These are phyloP conservation scores for Orycteropus afer DNA, from an alignment of 2,113 vertebrate genomes.

Conservation along the genomic window DNA sequence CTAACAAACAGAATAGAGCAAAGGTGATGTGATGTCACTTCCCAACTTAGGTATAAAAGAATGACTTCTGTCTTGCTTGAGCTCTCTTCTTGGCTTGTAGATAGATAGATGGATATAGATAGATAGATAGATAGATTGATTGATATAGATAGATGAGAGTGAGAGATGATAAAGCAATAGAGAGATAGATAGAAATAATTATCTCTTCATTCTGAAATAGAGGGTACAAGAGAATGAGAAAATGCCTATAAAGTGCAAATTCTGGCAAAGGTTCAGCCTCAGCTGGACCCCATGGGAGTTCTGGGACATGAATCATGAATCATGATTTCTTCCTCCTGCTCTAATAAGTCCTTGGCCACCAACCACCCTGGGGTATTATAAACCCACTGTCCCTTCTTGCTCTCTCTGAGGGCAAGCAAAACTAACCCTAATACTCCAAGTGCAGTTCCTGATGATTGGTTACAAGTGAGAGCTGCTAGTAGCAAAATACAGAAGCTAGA, in stretches of 20 bases:
- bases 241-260: background rate
- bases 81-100: background rate
- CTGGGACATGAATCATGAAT: background rate
- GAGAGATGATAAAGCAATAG: no score
- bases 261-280: no score
- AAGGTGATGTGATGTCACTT: background rate
- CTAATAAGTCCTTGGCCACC: background rate
- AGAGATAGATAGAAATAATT: no score
- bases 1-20: background rate
- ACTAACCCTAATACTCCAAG: background rate
- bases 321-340: background rate
- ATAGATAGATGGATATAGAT: no score
- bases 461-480: background rate
- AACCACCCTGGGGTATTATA: background rate
- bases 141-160: background rate
- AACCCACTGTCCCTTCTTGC: background rate
- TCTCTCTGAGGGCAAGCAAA: background rate
- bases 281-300: rapidly evolving
- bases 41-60: no score
- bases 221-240: rapidly evolving
- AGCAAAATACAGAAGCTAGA: background rate
- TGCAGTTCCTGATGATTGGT: background rate
- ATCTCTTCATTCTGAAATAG: no score
- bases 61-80: background rate
- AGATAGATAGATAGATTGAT: background rate